Evolutionary conservation across 1,140 invertebrate species (phyloP), one percentile per base, ranked within the genome.

Genomic region (Hycleus cichorii): DNA sequence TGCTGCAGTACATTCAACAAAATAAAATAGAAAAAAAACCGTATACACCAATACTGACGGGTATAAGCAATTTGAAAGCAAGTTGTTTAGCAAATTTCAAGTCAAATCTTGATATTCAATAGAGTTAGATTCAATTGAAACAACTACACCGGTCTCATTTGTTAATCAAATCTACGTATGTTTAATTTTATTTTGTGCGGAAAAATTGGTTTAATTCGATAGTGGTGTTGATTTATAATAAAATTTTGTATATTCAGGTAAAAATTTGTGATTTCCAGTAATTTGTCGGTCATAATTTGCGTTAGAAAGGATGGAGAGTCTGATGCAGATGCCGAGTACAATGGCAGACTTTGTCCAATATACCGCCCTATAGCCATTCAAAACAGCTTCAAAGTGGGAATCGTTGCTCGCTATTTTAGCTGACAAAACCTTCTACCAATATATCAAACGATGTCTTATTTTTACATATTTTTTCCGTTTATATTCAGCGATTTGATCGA

Each of bases 341-440:
- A 61, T 62, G 46, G 50, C 56, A 49, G 40, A 47, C 58, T 52
- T 59, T 63, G 61, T 63, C 57, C 57, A 59, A 60, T 53, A 18
- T 18, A 57, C 64, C 64, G 58, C 64, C 64, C 64, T 55, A 51
- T 59, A 61, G 58, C 64, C 64, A 65, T 65, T 65, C 57, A 65
- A 65, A 65, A 63, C 64, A 63, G 66, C 61, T 59, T 46, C 61
- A 64, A 65, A 65, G 66, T 65, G 64, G 57, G 59, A 65, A 65
- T 64, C 61, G 66, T 57, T 63, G 49, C 55, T 59, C 50, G 63
- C 65, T 67, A 67, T 67, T 67, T 63, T 64, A 67, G 59, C 66
- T 67, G 66, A 67, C 66, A 67, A 67, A 67, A 67, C 66, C 66
- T 67, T 62, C 43, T 58, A 53, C 52, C 64, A 50, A 67, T 67